Base-by-base conservation (phyloP, 2,888 invertebrate species). In the Macroteleia sp. region DNA sequence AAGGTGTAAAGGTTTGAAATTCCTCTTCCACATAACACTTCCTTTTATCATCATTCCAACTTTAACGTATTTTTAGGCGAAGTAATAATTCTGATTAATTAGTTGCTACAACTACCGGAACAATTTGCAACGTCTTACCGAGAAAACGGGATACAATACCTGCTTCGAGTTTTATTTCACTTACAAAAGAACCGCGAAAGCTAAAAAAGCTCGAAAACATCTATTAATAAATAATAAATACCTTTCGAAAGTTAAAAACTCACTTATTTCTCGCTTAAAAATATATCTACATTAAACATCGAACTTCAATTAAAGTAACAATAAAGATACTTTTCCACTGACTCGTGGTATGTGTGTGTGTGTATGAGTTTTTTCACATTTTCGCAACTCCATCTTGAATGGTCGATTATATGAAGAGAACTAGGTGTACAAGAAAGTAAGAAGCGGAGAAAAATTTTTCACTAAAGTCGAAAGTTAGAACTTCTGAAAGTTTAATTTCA, bases 401-500 rank as follows among this genome's bases (percentile, higher is more conserved):
- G 36, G 57, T 76, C 57, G 52, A 56, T 57, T 56, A 75, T 62
- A 50, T 30, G 39, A 52, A 69, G 67, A 52, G 67, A 73, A 67
- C 30, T 52, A 52, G 69, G 62, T 25, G 48, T 17, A 52, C 46
- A 66, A 57, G 20, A 69, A 56, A 22, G 36, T 34, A 46, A 16
- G 8, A 61, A 42, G 16, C 22, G 30, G 30, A 54, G 66, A 74
- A 74, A 73, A 74, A 77, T 74, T 79, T 76, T 77, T 64, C 73
- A 74, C 76, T 76, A 36, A 61, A 69, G 73, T 66, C 77, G 44
- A 77, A 77, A 80, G 74, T 77, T 80, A 57, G 62, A 67, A 74
- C 74, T 77, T 59, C 52, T 74, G 77, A 80, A 80, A 80, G 80
- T 80, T 80, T 77, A 80, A 80, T 80, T 80, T 77, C 77, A 75